These are phyloP conservation scores for Paracanthobrama guichenoti DNA, from an alignment of 2,113 vertebrate genomes.

Conservation along the genomic window DNA sequence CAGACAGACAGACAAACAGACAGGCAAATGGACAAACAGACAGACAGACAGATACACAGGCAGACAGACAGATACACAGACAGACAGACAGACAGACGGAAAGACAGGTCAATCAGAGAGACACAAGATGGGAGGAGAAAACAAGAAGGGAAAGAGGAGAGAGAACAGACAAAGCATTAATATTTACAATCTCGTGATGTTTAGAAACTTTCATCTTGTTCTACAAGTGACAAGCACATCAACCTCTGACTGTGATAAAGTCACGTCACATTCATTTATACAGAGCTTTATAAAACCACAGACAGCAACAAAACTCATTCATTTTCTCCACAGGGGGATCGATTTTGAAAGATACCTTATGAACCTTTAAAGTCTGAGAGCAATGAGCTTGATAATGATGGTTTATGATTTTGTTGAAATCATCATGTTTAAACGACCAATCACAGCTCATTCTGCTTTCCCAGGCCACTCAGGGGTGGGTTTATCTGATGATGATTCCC, in stretches of 20 bases:
- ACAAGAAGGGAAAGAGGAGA: not conserved
- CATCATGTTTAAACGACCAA: no score
- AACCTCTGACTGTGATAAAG: no score
- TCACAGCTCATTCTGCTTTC: no score
- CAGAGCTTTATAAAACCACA: not conserved
- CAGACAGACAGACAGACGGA: no score
- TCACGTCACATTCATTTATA: no score
- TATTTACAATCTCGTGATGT: not conserved
- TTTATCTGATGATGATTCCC: no score
- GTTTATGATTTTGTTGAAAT: not conserved
- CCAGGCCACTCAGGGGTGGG: no score
- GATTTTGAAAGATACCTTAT: not conserved
- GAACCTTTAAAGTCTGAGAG: not conserved
- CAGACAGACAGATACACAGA: no score
- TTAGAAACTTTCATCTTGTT: not conserved
- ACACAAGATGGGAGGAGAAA: not conserved
- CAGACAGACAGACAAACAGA: no score
- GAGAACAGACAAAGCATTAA: constrained; percentile 7
- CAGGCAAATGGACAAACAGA: no score
- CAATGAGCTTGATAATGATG: no score
- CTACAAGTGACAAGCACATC: not conserved
- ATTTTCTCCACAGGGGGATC: not conserved
- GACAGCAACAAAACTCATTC: not conserved
- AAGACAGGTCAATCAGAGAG: not conserved
- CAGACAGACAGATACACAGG: no score